Evolutionary conservation across 2,888 invertebrate species (phyloP), one percentile per base, ranked within the genome.

Genomic region (Pristionchus maxplancki): DNA sequence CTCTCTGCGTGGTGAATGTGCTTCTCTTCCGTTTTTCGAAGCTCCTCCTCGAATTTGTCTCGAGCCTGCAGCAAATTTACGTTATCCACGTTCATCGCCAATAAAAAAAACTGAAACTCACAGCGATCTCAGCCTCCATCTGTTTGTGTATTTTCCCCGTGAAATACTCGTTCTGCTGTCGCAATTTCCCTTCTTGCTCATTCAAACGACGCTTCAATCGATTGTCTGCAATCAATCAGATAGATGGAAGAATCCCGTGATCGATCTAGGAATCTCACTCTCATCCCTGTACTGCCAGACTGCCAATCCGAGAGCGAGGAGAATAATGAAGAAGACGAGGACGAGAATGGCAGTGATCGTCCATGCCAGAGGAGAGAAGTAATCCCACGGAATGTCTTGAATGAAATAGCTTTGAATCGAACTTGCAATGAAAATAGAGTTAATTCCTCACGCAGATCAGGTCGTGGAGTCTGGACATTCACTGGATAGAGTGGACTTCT

Each of bases 91-190:
- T n/a, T n/a, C n/a, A n/a, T n/a, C n/a, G n/a, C n/a, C n/a, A n/a
- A n/a, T n/a, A 81, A 40, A 20, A 24, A 20, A 11, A 81, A 24
- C 6, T 4, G 40, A 24, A 84, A 44, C 86, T 40, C 1, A 87
- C 87, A 31, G 87, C 87, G 20, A 92, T 89, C 37, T 92, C 91
- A 50, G 91, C 90, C 40, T 92, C 91, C 92, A 92, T 92, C 85
- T 92, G 91, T 28, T 62, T 83, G 53, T 89, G 89, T 44, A 89
- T 0, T 50, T 71, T 85, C 17, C 91, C 88, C 20, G 92, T 92
- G 89, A 92, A 92, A 44, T 92, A 92, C 50, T 92, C 92, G 88
- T 92, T 92, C 74, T 92, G 92, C 40, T 88, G 89, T 53, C 91
- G 88, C 6, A 92, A 87, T 24, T 78, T 71, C 28, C 87, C 64